Evolutionary conservation across 2,888 invertebrate species (phyloP), one percentile per base, ranked within the genome.

Genomic region (Drosophila robusta): DNA sequence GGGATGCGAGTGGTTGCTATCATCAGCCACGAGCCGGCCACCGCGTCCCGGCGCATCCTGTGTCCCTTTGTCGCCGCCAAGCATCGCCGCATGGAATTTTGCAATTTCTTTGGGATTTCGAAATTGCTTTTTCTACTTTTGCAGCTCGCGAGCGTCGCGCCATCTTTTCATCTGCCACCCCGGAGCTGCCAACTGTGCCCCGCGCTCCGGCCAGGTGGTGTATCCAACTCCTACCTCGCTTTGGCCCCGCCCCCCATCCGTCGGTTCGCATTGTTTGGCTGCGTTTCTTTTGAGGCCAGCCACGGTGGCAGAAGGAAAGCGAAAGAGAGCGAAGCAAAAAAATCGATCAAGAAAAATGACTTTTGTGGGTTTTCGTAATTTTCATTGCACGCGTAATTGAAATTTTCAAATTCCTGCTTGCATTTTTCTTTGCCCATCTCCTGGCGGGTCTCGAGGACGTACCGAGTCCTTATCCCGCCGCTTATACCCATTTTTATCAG

Each of bases 371-470:
- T 86, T 87, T 82, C 81, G 89, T 89, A 88, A 88, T 89, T 89
- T 89, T 88, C 87, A 89, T 88, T 89, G 85, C 86, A 85, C 85
- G 88, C 89, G 90, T 89, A 89, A 89, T 89, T 89, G 89, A 89
- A 89, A 89, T 90, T 89, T 90, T 89, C 80, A 86, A 89, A 89
- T 90, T 89, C 89, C 79, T 86, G 70, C 84, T 86, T 84, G 86
- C 84, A 84, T 84, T 85, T 82, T 78, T 80, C 74, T 60, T 52
- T 54, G 41, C 36, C 55, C 75, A 29, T 52, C 62, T 42, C 39
- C 51, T 45, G 26, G 22, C 60, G 42, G 12, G 52, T 54, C 41
- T 14, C 29, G 3, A 11, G 11, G 12, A 12, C 4, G 32, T 4
- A 12, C 32, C 9, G 32, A 8, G 22, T 45, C 44, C 41, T 52